These are phyloP conservation scores for Nematopogon swammerdamellus DNA, from an alignment of 2,888 invertebrate species.

Conservation along the genomic window DNA sequence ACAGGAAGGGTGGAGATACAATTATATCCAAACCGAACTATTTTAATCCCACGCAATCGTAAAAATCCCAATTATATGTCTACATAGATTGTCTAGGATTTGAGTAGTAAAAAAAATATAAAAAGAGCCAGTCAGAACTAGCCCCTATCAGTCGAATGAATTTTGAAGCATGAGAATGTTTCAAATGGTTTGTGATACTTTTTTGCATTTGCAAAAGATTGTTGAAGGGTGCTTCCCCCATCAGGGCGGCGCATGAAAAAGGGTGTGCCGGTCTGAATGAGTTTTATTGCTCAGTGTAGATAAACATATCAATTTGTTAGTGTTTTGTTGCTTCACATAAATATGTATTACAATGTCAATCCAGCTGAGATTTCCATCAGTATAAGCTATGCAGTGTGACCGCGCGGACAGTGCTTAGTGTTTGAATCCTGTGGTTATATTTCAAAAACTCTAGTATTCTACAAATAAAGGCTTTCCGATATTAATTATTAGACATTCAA, in stretches of 20 bases:
- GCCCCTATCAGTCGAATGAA: too few species aligned
- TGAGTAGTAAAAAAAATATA: too few species aligned
- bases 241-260: conserved; percentile 23
- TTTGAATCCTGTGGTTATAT: too few species aligned
- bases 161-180: too few species aligned
- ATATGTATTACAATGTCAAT: conserved; percentile 38
- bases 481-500: too few species aligned
- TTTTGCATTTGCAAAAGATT: not conserved
- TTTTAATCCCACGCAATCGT: not conserved
- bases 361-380: not conserved
- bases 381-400: not conserved
- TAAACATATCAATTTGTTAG: conserved; percentile 57
- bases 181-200: not conserved
- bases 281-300: conserved; percentile 50
- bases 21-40: not conserved
- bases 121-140: too few species aligned
- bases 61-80: not conserved
- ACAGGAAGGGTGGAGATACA: not conserved
- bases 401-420: not conserved
- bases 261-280: conserved; percentile 47
- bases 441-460: too few species aligned
- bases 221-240: conserved; percentile 45
- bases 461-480: too few species aligned
- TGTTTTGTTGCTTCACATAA: conserved; percentile 44
- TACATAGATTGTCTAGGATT: too few species aligned